phyloP scores from a whole-genome alignment of 2,888 invertebrate species.

The Mystacides longicornis region DNA sequence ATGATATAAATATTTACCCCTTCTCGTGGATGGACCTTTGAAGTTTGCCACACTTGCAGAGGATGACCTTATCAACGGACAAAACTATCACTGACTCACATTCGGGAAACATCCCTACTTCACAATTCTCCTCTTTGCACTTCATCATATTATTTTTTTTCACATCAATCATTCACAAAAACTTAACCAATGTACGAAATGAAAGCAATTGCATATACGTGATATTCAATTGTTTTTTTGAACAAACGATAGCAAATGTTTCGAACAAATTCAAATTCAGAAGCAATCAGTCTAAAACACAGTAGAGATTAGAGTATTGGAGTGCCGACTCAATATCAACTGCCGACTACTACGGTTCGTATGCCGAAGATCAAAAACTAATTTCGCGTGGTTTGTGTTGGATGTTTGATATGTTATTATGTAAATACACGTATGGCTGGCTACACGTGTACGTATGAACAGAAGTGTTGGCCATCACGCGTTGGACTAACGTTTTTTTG shows the following conservation, averaged over 20 bases:
- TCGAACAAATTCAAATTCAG: background rate
- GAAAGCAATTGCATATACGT: background rate
- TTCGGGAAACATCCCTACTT: constrained; percentile 48
- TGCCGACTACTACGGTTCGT: background rate
- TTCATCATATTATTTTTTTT: constrained; percentile 39
- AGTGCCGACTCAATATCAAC: background rate
- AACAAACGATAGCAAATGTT: background rate
- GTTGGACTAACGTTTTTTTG: background rate
- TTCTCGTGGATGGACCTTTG: constrained; percentile 45
- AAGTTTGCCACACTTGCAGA: constrained; percentile 48
- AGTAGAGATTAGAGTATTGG: background rate
- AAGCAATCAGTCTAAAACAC: background rate
- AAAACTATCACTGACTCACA: constrained; percentile 48
- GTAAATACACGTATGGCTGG: no score
- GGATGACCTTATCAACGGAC: constrained; percentile 47
- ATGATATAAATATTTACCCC: constrained; percentile 38
- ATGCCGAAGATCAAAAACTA: background rate
- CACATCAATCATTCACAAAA: constrained; percentile 10
- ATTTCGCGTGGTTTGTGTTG: constrained; percentile 5
- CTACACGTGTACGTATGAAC: no score
- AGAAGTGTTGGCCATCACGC: background rate
- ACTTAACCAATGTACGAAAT: background rate
- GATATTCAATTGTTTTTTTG: background rate
- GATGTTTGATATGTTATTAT: no score
- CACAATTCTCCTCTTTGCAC: constrained; percentile 52